Evolutionary conservation across 2,797 vertebrate species (phyloP), one percentile per base, ranked within the genome.

Genomic region (Hafferia zeledoni): DNA sequence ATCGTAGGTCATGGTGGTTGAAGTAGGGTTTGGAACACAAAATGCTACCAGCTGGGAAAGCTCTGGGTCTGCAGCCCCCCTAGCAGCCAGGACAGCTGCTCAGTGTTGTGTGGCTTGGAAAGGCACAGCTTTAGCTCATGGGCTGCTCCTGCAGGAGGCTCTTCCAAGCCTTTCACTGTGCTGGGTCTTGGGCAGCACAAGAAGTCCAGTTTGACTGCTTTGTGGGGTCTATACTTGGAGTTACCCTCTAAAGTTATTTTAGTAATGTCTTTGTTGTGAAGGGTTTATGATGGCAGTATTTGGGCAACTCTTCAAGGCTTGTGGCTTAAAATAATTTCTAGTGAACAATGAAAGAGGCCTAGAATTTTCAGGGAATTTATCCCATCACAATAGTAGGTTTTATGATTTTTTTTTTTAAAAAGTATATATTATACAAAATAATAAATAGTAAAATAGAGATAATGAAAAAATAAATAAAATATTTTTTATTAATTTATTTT

Each of bases 301-400:
- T 60, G 30, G 11, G 7, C 18, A 56, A 39, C 25, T 50, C 10
- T 39, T 74, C 50, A 47, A 76, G 39, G 53, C 37, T 52, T 75
- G 28, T 39, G 43, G 19, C 50, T 74, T 89, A 44, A 82, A 69
- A 55, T 68, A 0, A 5, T 43, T 81, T 35, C 31, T 35, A 39
- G 30, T 30, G 35, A 82, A 55, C 14, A 6, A 35, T 72, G 65
- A 56, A 52, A 33, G 28, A 72, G 18, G 12, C 17, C 8, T 2
- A 55, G 17, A 69, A 30, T 69, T 75, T 43, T 64, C 17, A 23
- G 50, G 27, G 46, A 50, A 50, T 44, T 77, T 64, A 28, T 53
- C 16, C 10, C 46, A 11, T 70, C 5, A 13, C 17, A 33, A 25
- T 3, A 56, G 7, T 35, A 3, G 1, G 6, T 0, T 17, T 30